phyloP scores from a whole-genome alignment of 1,140 invertebrate genomes.

The Homarus americanus region DNA sequence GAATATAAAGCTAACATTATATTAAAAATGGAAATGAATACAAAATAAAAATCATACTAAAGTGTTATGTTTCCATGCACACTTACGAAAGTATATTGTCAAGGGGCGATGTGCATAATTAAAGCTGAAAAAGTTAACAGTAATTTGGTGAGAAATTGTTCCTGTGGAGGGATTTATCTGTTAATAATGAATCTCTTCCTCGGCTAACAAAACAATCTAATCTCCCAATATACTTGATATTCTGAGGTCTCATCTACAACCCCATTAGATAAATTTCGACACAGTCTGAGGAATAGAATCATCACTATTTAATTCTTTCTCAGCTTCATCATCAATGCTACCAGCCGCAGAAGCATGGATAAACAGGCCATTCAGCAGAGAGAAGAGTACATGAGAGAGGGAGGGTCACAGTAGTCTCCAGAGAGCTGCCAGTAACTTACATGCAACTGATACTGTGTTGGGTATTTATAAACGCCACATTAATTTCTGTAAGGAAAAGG shows the following conservation, averaged over 20 bases:
- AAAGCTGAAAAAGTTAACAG: slow-evolving; percentile 61
- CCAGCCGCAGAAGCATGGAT: not conserved
- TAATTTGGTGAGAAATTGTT: not conserved
- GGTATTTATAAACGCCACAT: slow-evolving; percentile 57
- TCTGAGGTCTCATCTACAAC: not conserved
- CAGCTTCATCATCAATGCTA: slow-evolving; percentile 19
- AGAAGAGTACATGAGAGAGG: not conserved
- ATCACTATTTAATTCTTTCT: not conserved
- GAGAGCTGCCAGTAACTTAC: slow-evolving; percentile 32
- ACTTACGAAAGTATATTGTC: slow-evolving; percentile 63
- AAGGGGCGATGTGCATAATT: slow-evolving; percentile 56
- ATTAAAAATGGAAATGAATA: not conserved
- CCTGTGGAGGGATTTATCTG: not conserved
- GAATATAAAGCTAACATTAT: not conserved
- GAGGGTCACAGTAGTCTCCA: not conserved
- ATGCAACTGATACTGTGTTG: slow-evolving; percentile 54
- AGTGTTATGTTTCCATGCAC: slow-evolving; percentile 34
- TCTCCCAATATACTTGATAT: not conserved
- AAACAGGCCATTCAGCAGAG: not conserved
- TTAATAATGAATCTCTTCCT: not conserved
- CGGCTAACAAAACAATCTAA: not conserved
- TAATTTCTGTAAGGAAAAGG: slow-evolving; percentile 52
- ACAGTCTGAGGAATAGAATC: not conserved
- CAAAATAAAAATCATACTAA: not conserved
- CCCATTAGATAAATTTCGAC: too few relatives aligned